Percentiles rank a stretch among this genome's conserved stretches.
These are phyloP conservation scores for Vidua macroura DNA, from an alignment of 2,113 vertebrate species.

Conservation along the genomic window DNA sequence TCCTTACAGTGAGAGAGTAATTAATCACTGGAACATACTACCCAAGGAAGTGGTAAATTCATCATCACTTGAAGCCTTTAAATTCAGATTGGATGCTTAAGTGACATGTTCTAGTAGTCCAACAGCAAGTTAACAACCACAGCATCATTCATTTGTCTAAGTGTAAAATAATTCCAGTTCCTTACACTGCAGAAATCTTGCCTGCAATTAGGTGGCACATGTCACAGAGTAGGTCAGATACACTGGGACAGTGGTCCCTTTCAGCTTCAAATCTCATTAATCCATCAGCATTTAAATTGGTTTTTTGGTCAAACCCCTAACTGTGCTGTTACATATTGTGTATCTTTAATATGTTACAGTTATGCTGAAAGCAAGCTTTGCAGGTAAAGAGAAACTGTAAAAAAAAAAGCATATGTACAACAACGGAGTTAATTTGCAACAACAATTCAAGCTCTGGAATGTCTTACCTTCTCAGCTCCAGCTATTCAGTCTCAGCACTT, in stretches of 20 bases:
- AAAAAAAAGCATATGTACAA: not conserved
- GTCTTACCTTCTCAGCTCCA: not conserved
- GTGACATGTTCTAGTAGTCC: not conserved
- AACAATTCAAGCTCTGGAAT: not conserved
- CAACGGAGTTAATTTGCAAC: not conserved
- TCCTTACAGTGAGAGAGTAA: conserved; percentile 33
- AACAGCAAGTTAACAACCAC: not conserved
- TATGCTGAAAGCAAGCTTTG: not conserved
- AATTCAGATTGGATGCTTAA: conserved; percentile 19
- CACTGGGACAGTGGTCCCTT: not conserved
- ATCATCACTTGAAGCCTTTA: conserved; percentile 25
- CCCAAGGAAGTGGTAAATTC: conserved; percentile 45
- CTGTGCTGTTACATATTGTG: not conserved
- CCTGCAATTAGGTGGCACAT: not conserved
- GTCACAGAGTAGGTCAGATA: not conserved
- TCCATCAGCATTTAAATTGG: not conserved
- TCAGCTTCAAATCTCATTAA: not conserved
- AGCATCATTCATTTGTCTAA: not conserved
- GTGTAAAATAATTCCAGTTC: not conserved
- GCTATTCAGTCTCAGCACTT: not conserved
- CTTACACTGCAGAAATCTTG: not conserved
- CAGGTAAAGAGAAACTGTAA: not conserved
- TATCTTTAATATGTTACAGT: not conserved
- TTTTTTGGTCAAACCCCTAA: not conserved
- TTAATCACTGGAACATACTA: conserved; percentile 37